Conservation (phyloP, 2,797 vertebrate species). For the Lutra lutra region DNA sequence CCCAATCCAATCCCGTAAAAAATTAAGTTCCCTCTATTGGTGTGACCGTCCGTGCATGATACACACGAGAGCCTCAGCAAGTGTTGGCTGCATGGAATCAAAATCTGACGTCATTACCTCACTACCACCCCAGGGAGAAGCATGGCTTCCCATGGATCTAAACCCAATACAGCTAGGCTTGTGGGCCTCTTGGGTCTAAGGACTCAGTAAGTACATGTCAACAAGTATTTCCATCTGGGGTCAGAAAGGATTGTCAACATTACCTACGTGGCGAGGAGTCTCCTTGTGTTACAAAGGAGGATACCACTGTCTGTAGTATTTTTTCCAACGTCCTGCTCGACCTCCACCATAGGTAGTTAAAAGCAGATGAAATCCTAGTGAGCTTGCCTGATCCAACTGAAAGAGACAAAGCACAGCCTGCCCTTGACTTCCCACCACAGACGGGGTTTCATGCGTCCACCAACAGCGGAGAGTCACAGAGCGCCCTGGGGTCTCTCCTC, state of each 20-base stretch:
- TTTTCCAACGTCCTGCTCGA: not conserved
- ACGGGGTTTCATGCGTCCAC: not conserved
- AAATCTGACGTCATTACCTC: not conserved
- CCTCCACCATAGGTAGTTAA: not conserved
- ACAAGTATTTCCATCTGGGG: not conserved
- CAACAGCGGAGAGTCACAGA: accelerated
- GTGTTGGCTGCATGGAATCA: too few species aligned
- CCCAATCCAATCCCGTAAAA: not conserved
- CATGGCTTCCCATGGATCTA: not conserved
- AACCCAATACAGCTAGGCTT: too few species aligned
- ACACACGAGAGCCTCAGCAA: too few species aligned
- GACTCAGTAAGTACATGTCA: too few species aligned
- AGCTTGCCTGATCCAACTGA: not conserved
- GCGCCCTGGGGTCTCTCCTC: accelerated
- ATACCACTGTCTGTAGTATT: too few species aligned
- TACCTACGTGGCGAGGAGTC: not conserved
- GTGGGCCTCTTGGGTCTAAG: not conserved
- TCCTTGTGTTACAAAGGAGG: not conserved
- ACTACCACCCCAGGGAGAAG: accelerated
- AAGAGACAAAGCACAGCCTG: not conserved
- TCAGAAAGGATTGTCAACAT: not conserved
- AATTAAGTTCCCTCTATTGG: accelerated
- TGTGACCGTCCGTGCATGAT: not conserved
- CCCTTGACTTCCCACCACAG: not conserved
- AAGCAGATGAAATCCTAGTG: not conserved